Percentiles rank a stretch among this genome's conserved stretches.
These are phyloP conservation scores for Boloria selene DNA, from an alignment of 2,888 invertebrate genomes.

Conservation along the genomic window DNA sequence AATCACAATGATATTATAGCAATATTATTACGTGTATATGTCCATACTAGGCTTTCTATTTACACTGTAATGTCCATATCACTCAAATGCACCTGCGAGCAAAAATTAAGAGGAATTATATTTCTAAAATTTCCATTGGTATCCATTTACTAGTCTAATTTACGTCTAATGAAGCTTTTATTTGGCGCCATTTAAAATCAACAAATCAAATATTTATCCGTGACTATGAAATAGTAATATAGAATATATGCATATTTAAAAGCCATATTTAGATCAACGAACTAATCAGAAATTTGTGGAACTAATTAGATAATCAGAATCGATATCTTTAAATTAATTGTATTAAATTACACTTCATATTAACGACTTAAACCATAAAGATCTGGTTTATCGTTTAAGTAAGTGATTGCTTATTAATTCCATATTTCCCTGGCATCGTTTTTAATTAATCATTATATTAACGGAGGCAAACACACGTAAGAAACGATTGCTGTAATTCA, in stretches of 20 bases:
- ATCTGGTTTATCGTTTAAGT: constrained; percentile 19
- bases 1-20: no score
- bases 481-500: constrained; percentile 28
- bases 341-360: constrained; percentile 18
- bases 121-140: no score
- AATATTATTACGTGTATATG: no score
- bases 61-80: no score
- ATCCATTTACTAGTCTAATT: no score
- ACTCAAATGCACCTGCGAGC: no score
- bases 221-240: constrained; percentile 6
- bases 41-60: no score
- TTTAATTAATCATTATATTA: constrained; percentile 31
- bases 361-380: constrained; percentile 4
- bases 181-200: background rate
- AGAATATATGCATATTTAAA: background rate
- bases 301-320: constrained; percentile 15
- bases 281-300: constrained; percentile 6
- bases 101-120: no score
- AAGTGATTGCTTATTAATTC: constrained; percentile 28
- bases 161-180: no score
- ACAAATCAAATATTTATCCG: background rate
- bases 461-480: constrained; percentile 1
- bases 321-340: constrained; percentile 1
- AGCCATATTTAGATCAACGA: constrained; percentile 2
- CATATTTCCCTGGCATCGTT: constrained; percentile 15